Evolutionary conservation across 2,797 vertebrate species (phyloP).

Genomic region (Melanotaenia parkinsoni): DNA sequence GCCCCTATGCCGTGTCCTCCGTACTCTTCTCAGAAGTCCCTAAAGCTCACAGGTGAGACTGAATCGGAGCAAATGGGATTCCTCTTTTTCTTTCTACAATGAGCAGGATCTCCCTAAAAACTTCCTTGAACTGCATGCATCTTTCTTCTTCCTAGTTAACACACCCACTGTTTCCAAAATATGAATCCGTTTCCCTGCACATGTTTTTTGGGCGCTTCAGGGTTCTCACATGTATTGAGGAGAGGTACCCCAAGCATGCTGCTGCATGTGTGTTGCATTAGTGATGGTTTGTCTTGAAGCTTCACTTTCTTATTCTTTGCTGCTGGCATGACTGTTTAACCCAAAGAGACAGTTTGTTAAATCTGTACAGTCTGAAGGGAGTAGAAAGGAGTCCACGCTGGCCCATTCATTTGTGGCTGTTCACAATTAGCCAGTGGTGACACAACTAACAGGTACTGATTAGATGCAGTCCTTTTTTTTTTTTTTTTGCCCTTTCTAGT

Average conservation of each 20-base stretch:
- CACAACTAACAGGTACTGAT: no score
- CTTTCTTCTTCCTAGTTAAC: conserved; percentile 51
- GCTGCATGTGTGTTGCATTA: conserved; percentile 55
- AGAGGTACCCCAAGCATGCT: conserved; percentile 74
- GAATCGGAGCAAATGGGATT: conserved; percentile 4
- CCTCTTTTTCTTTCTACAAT: background rate
- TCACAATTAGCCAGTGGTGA: background rate
- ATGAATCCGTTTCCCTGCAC: conserved; percentile 25
- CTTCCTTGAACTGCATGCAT: conserved; percentile 64
- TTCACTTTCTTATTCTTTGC: conserved; percentile 64
- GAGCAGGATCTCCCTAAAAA: conserved; percentile 23
- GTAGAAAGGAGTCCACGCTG: no score
- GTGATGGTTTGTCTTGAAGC: conserved; percentile 38
- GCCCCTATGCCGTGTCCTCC: conserved; percentile 42
- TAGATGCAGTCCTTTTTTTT: no score
- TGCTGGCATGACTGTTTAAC: conserved; percentile 51
- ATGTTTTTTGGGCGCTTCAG: conserved; percentile 20
- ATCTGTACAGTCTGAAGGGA: no score
- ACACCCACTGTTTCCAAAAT: conserved; percentile 26
- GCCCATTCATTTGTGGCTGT: background rate
- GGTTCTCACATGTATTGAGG: conserved; percentile 76
- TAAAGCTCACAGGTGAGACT: conserved; percentile 48
- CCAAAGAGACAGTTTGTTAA: background rate
- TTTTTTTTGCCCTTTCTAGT: no score
- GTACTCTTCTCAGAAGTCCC: conserved; percentile 13